Conservation (phyloP, 2,797 vertebrate genomes). For the Hylomyscus alleni region DNA sequence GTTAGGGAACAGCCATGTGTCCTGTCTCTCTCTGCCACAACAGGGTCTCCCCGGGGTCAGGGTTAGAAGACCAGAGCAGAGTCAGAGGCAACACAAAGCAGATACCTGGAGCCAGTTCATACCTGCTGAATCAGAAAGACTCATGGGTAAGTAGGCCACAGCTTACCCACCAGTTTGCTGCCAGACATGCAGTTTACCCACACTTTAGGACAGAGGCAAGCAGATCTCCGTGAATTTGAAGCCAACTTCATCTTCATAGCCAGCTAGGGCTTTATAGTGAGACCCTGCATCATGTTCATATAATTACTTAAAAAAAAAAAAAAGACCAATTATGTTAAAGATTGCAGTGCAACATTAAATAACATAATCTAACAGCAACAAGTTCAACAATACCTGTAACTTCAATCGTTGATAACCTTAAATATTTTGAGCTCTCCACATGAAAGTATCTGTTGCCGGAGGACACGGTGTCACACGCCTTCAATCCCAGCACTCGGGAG, state of each 20-base stretch:
- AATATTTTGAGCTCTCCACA: background rate
- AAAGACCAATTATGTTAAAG: background rate
- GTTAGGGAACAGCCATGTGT: background rate
- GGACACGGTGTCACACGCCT: background rate
- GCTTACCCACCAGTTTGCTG: background rate
- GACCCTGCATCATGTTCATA: background rate
- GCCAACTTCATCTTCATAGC: background rate
- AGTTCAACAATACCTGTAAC: background rate
- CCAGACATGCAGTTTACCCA: background rate
- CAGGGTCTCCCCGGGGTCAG: background rate
- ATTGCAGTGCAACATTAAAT: background rate
- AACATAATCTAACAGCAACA: background rate
- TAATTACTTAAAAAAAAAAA: background rate
- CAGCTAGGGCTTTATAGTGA: background rate
- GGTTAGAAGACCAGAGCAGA: background rate
- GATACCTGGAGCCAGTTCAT: background rate
- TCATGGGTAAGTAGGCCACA: background rate
- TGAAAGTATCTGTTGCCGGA: background rate
- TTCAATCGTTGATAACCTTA: background rate
- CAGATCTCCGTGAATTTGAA: background rate
- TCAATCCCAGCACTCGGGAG: background rate
- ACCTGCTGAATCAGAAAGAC: background rate
- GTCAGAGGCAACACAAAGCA: background rate
- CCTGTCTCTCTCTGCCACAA: background rate
- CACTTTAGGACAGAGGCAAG: background rate